A percentile compares a stretch with the other conserved stretches of the same genome.
Evolutionary conservation across 2,797 vertebrate genomes (phyloP).

Genomic region (Denticeps clupeoides): DNA sequence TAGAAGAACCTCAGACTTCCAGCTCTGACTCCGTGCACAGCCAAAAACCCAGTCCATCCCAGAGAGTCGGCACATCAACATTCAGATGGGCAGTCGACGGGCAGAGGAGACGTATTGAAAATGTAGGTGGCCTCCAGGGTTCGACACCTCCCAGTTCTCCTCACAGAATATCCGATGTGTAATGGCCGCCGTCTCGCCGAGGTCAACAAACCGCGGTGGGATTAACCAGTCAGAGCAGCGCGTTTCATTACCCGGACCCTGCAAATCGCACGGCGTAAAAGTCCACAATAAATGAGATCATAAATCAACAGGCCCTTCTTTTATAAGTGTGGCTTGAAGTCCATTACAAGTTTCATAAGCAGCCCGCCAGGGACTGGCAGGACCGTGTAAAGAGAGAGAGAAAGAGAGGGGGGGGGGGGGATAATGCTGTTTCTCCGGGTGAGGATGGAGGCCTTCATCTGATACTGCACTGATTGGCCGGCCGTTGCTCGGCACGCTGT

Average conservation of each 20-base stretch:
- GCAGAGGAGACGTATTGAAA: too few relatives aligned
- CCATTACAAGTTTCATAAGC: slow-evolving; percentile 61
- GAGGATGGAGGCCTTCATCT: not conserved
- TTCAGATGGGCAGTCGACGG: slow-evolving; percentile 23
- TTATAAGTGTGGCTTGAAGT: slow-evolving; percentile 58
- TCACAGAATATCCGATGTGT: too few relatives aligned
- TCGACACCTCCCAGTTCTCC: too few relatives aligned
- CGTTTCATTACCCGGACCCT: slow-evolving; percentile 53
- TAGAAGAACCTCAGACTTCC: too few relatives aligned
- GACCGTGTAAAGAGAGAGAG: not conserved
- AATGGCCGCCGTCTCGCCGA: slow-evolving; percentile 1
- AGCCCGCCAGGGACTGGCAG: slow-evolving; percentile 24
- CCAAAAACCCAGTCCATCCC: too few relatives aligned
- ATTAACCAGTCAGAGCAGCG: slow-evolving; percentile 49
- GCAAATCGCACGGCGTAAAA: slow-evolving; percentile 39
- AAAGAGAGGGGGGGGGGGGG: not conserved
- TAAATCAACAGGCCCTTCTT: slow-evolving; percentile 56
- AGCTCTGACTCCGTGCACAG: too few relatives aligned
- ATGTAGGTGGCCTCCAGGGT: too few relatives aligned
- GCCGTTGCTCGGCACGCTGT: not conserved
- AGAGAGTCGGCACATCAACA: slow-evolving; percentile 19
- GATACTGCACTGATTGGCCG: not conserved
- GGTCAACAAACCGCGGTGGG: slow-evolving; percentile 34
- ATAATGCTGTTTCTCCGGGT: slow-evolving; percentile 1
- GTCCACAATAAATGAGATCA: slow-evolving; percentile 56